Evolutionary conservation across 2,113 vertebrate species (phyloP), one percentile per base, ranked within the genome.

Genomic region (Barnardius zonarius): DNA sequence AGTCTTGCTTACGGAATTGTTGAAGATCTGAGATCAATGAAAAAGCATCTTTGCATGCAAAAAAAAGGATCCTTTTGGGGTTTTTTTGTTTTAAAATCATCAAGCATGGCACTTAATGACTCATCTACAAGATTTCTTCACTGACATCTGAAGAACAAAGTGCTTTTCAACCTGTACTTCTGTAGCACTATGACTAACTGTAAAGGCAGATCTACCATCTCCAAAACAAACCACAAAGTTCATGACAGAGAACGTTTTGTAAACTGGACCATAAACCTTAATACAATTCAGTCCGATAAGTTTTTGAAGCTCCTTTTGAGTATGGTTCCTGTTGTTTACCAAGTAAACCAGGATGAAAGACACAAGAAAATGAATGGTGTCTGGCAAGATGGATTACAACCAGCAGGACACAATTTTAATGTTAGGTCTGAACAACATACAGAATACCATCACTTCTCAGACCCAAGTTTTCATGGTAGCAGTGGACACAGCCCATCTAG

Each of bases 271-370:
- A 92, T 98, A 74, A 97, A 97, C 88, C 95, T 98, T 61, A 99
- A 98, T 91, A 98, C 98, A 18, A 67, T 98, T 96, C 98, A 99
- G 28, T 98, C 98, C 0, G 98, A 98, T 51, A 98, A 98, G 63
- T 98, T 99, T 91, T 84, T 98, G 93, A 98, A 98, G 18, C 86
- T 99, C 23, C 97, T 99, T 88, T 98, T 99, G 87, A 99, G 98
- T 91, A 99, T 99, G 99, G 99, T 99, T 83, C 99, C 99, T 11
- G 97, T 98, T 28, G 98, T 98, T 83, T 99, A 99, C 92, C 98
- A 98, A 94, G 98, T 98, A 64, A 98, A 98, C 44, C 99, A 98
- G 96, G 99, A 99, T 73, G 99, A 99, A 90, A 97, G 98, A 41
- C 97, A 99, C 70, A 98, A 99, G 88, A 99, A 99, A 97, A 96